phyloP scores from a whole-genome alignment of 2,888 invertebrate species.

The Scaptomyza caliginosa region DNA sequence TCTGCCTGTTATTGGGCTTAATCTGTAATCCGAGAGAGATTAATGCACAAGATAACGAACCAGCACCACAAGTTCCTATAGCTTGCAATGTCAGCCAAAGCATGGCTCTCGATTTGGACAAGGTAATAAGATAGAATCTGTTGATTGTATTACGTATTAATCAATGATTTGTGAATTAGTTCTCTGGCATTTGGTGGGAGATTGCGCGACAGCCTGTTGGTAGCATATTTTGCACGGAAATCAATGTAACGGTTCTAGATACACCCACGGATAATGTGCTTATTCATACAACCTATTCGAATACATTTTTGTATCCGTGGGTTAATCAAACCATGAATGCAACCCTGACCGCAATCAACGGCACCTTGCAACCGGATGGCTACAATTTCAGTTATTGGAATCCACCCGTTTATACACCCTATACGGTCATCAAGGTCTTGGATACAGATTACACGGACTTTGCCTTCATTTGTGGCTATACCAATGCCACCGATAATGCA shows the following conservation, averaged over 20 bases:
- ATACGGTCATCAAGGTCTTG: slow-evolving; percentile 63
- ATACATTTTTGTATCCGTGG: slow-evolving; percentile 50
- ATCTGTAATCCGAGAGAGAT: slow-evolving; percentile 14
- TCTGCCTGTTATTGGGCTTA: slow-evolving; percentile 32
- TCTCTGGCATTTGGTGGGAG: slow-evolving; percentile 73
- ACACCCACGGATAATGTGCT: slow-evolving; percentile 31
- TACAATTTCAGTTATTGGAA: slow-evolving; percentile 67
- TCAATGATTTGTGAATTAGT: slow-evolving; percentile 40
- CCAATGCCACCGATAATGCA: slow-evolving; percentile 54
- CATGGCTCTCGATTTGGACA: slow-evolving; percentile 43
- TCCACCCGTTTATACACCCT: slow-evolving; percentile 45
- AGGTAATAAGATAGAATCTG: slow-evolving; percentile 24
- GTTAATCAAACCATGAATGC: slow-evolving; percentile 64
- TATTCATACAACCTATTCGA: slow-evolving; percentile 61
- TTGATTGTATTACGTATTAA: neutral
- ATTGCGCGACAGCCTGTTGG: slow-evolving; percentile 64
- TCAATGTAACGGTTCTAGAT: slow-evolving; percentile 48
- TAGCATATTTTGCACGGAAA: slow-evolving; percentile 51
- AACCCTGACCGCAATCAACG: slow-evolving; percentile 36
- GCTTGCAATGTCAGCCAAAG: slow-evolving; percentile 38
- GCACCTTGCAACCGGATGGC: slow-evolving; percentile 18
- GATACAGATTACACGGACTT: slow-evolving; percentile 66
- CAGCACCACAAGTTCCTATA: neutral
- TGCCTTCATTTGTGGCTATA: slow-evolving; percentile 75
- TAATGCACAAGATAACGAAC: slow-evolving; percentile 16